Evolutionary conservation across 2,797 vertebrate genomes (phyloP).

Genomic region (Triplophysa yarkandensis): DNA sequence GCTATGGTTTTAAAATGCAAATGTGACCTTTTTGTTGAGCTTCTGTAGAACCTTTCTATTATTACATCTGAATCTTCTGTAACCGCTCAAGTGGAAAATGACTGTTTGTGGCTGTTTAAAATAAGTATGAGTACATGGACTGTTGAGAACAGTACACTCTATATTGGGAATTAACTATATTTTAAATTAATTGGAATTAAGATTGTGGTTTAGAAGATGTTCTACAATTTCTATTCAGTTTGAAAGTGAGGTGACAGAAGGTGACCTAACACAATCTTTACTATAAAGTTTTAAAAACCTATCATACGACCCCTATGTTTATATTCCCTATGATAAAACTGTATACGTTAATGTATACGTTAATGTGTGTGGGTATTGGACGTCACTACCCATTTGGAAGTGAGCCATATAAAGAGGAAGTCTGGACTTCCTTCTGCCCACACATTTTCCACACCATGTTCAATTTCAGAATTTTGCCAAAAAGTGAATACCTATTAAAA

Average conservation of each 20-base stretch:
- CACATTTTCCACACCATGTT: neutral
- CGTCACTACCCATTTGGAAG: conserved; percentile 2
- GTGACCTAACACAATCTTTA: too few relatives aligned
- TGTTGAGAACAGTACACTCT: neutral
- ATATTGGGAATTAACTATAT: too few relatives aligned
- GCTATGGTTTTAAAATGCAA: neutral
- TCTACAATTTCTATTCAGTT: neutral
- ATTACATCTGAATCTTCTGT: conserved; percentile 28
- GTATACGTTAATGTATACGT: too few relatives aligned
- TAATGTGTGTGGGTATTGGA: neutral
- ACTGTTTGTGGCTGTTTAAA: conserved; percentile 27
- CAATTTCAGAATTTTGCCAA: neutral
- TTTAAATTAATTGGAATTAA: neutral
- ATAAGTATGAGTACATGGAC: neutral
- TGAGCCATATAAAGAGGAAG: conserved; percentile 46
- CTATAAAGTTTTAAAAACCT: too few relatives aligned
- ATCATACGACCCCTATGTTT: neutral
- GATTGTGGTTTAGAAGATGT: neutral
- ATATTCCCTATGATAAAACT: neutral
- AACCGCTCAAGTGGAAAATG: conserved; percentile 3
- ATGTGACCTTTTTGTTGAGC: neutral
- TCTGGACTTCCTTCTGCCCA: conserved; percentile 19
- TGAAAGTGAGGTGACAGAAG: neutral
- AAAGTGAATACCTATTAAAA: conserved; percentile 6
- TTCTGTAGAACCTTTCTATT: neutral